A percentile compares a stretch with the other conserved stretches of the same genome.
Conservation (phyloP, 1,140 invertebrate species). For the Octopus sinensis region DNA sequence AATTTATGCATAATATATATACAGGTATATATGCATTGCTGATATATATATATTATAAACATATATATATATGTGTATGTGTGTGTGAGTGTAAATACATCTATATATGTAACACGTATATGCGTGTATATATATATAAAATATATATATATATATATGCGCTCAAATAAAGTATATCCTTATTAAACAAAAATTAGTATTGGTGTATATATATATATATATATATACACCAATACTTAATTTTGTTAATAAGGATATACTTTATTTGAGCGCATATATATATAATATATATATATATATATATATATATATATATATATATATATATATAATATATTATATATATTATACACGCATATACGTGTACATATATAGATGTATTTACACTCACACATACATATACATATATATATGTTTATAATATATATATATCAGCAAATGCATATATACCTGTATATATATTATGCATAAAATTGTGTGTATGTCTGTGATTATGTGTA, state of each 20-base stretch:
- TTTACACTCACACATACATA: neutral
- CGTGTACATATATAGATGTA: neutral
- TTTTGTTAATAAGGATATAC: too few relatives aligned
- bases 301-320: neutral
- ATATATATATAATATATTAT: neutral
- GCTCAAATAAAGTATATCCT: too few relatives aligned
- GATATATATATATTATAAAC: neutral
- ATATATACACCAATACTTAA: too few relatives aligned
- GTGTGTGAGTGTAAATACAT: neutral
- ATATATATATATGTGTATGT: neutral
- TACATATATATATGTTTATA: neutral
- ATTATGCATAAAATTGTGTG: neutral
- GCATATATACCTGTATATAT: neutral
- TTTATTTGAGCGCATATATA: too few relatives aligned
- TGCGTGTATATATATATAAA: neutral
- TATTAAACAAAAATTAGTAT: too few relatives aligned
- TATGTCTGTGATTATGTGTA: too few relatives aligned
- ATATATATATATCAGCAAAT: neutral
- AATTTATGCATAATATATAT: neutral
- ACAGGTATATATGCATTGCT: neutral
- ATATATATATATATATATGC: neutral
- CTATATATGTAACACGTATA: neutral
- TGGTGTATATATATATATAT: too few relatives aligned
- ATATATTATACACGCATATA: neutral
- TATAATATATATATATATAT: conserved; percentile 2